A percentile compares a stretch with the other conserved stretches of the same genome.
phyloP scores from a whole-genome alignment of 2,888 invertebrate genomes.

The Heliconius charithonia region DNA sequence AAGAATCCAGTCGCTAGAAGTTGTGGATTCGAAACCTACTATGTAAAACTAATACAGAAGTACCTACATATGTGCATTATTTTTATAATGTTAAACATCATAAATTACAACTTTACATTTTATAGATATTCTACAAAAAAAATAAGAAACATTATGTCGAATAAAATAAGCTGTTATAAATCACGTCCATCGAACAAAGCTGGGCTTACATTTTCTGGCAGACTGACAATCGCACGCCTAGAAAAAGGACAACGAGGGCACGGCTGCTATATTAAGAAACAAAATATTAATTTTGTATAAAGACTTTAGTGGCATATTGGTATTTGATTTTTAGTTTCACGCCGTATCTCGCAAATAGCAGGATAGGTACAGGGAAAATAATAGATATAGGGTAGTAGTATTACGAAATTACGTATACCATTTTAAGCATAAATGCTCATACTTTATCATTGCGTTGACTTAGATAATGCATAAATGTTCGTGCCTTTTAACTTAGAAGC shows the following conservation, averaged over 20 bases:
- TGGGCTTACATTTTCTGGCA: constrained; percentile 10
- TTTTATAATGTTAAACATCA: too few relatives aligned
- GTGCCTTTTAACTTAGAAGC: too few relatives aligned
- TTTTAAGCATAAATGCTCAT: too few relatives aligned
- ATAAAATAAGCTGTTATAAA: not conserved
- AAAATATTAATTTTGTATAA: not conserved
- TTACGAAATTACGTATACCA: not conserved
- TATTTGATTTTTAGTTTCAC: not conserved
- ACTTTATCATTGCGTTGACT: too few relatives aligned
- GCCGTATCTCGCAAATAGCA: too few relatives aligned
- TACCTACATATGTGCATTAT: too few relatives aligned
- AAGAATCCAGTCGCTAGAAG: too few relatives aligned
- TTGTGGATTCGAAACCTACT: too few relatives aligned
- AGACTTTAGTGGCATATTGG: not conserved
- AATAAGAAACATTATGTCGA: not conserved
- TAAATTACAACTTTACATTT: not conserved
- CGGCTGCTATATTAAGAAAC: not conserved
- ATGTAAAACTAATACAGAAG: too few relatives aligned
- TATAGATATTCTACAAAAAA: not conserved
- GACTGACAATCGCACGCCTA: not conserved
- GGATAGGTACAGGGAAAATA: too few relatives aligned
- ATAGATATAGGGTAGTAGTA: too few relatives aligned
- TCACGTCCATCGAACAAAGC: not conserved
- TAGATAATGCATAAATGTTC: too few relatives aligned
- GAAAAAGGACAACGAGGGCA: not conserved